Base-by-base conservation (phyloP, 2,113 vertebrate species). In the Ranitomeya imitator region DNA sequence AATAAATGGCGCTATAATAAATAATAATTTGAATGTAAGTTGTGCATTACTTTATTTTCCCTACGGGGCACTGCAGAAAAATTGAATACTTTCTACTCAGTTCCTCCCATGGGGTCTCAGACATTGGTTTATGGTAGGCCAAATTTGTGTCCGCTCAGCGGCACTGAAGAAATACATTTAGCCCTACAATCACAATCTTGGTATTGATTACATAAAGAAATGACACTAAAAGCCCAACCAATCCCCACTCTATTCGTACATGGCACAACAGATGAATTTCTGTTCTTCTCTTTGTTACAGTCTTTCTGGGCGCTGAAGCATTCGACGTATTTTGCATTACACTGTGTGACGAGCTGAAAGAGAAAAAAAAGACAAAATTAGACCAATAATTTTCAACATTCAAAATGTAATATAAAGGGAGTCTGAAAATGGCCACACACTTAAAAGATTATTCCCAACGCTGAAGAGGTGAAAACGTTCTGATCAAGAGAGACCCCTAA, bases 261-360 rank as follows among this genome's bases (percentile, higher is more conserved):
- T 4, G 97, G 97, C 91, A 99, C 97, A 0, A 98, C 96, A 7
- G 97, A 98, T 89, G 97, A 98, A 92, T 97, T 98, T 86, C 96
- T 95, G 92, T 99, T 99, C 93, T 99, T 99, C 91, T 98, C 97
- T 93, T 99, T 99, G 96, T 99, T 99, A 93, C 96, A 97, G 90
- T 99, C 97, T 90, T 99, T 99, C 92, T 98, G 97, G 90, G 97
- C 97, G 69, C 95, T 97, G 93, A 98, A 97, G 94, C 97, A 98
- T 85, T 99, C 98, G 88, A 95, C 94, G 0, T 96, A 97, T 89
- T 96, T 96, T 91, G 95, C 94, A 80, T 98, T 98, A 92, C 97
- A 97, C 85, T 97, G 97, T 88, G 96, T 97, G 90, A 99, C 95
- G 93, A 99, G 91, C 98, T 99, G 92, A 90, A 91, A 95, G 83